Evolutionary conservation across 2,888 invertebrate species (phyloP), one percentile per base, ranked within the genome.

Genomic region (Spilarctia lutea): DNA sequence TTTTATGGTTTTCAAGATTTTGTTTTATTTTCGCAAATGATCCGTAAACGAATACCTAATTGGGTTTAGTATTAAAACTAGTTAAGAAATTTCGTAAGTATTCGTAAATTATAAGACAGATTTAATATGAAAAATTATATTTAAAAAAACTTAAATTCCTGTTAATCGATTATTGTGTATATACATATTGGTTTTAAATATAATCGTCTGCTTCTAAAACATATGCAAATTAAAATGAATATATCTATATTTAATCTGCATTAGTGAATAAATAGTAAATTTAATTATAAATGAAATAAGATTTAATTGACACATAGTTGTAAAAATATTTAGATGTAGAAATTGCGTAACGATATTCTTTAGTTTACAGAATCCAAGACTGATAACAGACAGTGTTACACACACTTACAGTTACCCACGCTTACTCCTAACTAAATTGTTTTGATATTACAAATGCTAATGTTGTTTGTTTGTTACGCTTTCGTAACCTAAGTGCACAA

Each of bases 1-100:
- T 69, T 27, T 71, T 42, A 65, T 60, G 66, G 30, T 48, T 73
- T 45, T n/a, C 39, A 6, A 24, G 24, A 66, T 60, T 75, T 39
- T 24, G 48, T 66, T 39, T 30, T 0, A 35, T 67, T 75, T 67
- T 42, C 7, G 20, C 48, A 68, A n/a, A 30, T 63, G 27, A 30
- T 63, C 30, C 52, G 52, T 63, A 52, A n/a, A 20, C 10, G 8
- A 33, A 7, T 27, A 68, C 20, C 45, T 39, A 68, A 20, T 67
- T 67, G n/a, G 18, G 27, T 68, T 30, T 45, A 42, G 20, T 68
- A 27, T 11, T 45, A 27, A 42, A 67, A n/a, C 35, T 30, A 30
- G 42, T 16, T 18, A 27, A 45, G 13, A 4, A 63, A 30, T 60
- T 2, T 56, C 13, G 6, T 48, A 48, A 48, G 6, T 18, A 48